Percentiles rank a stretch among this genome's conserved stretches.
Conservation (phyloP, 2,888 invertebrate genomes). For the Tetheella fluctuosa region DNA sequence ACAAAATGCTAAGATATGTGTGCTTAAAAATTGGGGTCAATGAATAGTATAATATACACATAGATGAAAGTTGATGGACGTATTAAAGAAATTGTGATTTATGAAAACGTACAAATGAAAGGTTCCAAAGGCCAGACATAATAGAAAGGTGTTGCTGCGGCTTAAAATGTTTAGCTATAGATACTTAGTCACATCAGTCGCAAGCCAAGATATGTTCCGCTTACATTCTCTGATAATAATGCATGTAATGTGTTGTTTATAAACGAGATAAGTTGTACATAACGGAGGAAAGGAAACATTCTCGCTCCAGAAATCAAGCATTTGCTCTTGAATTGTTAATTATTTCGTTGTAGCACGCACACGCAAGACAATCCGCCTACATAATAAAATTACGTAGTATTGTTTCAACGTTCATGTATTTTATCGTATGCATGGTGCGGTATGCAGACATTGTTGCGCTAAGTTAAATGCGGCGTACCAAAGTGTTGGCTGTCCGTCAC, state of each 20-base stretch:
- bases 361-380: neutral
- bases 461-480: constrained; percentile 9
- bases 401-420: neutral
- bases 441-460: neutral
- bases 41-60: constrained; percentile 32
- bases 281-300: constrained; percentile 37
- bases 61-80: constrained; percentile 52
- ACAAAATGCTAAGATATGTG: constrained; percentile 48
- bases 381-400: neutral
- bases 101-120: constrained; percentile 20
- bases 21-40: constrained; percentile 55
- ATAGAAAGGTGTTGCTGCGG: constrained; percentile 11
- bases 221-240: constrained; percentile 25
- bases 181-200: neutral
- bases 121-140: constrained; percentile 22
- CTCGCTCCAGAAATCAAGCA: constrained; percentile 52
- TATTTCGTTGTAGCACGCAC: neutral
- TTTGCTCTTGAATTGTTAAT: constrained; percentile 27
- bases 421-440: neutral
- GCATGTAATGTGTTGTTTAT: constrained; percentile 33
- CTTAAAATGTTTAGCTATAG: neutral
- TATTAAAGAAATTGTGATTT: constrained; percentile 46
- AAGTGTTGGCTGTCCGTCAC: constrained; percentile 4
- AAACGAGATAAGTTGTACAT: constrained; percentile 18
- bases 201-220: neutral